Conservation (phyloP, 2,797 vertebrate species). For the Orientallactaga sibirica region DNA sequence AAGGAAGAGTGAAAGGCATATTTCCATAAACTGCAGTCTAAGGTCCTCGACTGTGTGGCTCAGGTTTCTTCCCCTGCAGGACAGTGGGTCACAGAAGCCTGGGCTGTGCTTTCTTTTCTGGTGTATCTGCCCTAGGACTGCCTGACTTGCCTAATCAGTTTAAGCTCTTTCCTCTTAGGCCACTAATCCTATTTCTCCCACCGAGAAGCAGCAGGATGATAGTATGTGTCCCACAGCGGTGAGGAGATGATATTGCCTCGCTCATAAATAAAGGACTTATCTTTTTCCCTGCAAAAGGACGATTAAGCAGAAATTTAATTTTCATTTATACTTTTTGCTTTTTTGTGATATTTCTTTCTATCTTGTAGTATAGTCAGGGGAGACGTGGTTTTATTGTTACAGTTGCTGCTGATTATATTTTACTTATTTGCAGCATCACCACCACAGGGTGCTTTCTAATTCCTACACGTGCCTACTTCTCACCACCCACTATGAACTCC, state of each 20-base stretch:
- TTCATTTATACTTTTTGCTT: slow-evolving; percentile 61
- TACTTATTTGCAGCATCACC: background rate
- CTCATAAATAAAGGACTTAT: slow-evolving; percentile 61
- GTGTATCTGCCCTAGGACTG: slow-evolving; percentile 72
- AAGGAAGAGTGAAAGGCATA: slow-evolving; percentile 11
- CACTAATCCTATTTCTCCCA: slow-evolving; percentile 77
- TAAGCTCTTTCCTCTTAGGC: slow-evolving; percentile 79
- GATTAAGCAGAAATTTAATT: slow-evolving; percentile 76
- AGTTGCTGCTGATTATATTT: background rate
- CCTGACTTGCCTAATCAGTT: slow-evolving; percentile 78
- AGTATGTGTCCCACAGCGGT: slow-evolving; percentile 70
- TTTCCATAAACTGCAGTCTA: background rate
- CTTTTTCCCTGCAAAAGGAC: slow-evolving; percentile 63
- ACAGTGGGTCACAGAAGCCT: slow-evolving; percentile 55
- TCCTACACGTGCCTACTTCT: background rate
- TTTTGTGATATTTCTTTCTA: slow-evolving; percentile 52
- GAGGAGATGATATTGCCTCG: slow-evolving; percentile 71
- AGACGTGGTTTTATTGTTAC: slow-evolving; percentile 8
- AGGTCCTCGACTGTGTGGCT: background rate
- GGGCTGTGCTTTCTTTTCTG: slow-evolving; percentile 49
- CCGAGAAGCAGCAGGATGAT: slow-evolving; percentile 66
- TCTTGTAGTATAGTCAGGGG: slow-evolving; percentile 33
- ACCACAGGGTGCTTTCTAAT: background rate
- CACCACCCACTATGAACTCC: background rate
- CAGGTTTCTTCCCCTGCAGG: slow-evolving; percentile 48